Evolutionary conservation across 2,797 vertebrate species (phyloP).

Genomic region (Aythya fuligula): DNA sequence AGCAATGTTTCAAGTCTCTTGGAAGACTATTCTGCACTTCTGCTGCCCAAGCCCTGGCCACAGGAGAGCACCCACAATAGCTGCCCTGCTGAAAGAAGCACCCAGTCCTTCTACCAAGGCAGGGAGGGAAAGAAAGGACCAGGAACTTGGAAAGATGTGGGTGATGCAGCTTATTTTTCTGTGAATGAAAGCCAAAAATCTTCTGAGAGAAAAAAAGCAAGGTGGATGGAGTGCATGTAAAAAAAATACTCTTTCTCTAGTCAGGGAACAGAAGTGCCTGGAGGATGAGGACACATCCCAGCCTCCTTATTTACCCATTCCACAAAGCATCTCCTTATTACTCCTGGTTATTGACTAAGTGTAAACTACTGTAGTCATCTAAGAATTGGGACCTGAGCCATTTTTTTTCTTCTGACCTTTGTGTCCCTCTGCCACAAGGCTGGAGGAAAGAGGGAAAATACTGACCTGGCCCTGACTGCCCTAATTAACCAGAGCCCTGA

Average conservation of each 20-base stretch:
- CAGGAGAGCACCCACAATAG: background rate
- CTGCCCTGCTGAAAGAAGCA: background rate
- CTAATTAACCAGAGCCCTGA: conserved; percentile 20
- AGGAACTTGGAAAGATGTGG: background rate
- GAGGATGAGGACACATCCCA: background rate
- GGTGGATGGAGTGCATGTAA: background rate
- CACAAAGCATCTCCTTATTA: background rate
- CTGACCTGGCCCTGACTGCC: background rate
- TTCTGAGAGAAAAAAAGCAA: background rate
- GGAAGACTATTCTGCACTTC: background rate
- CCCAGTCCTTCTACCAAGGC: background rate
- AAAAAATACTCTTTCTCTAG: too few relatives aligned
- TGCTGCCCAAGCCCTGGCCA: background rate
- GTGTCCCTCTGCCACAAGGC: background rate
- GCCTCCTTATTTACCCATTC: background rate
- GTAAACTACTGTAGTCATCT: background rate
- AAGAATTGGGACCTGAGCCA: background rate
- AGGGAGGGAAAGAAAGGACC: background rate
- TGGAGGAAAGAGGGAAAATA: background rate
- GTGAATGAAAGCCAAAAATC: background rate
- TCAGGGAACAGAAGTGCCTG: background rate
- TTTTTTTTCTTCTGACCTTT: conserved; percentile 5
- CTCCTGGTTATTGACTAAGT: conserved; percentile 28
- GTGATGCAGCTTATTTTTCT: background rate
- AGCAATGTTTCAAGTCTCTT: background rate